Evolutionary conservation across 2,888 invertebrate genomes (phyloP).

Genomic region (Noctua janthina): DNA sequence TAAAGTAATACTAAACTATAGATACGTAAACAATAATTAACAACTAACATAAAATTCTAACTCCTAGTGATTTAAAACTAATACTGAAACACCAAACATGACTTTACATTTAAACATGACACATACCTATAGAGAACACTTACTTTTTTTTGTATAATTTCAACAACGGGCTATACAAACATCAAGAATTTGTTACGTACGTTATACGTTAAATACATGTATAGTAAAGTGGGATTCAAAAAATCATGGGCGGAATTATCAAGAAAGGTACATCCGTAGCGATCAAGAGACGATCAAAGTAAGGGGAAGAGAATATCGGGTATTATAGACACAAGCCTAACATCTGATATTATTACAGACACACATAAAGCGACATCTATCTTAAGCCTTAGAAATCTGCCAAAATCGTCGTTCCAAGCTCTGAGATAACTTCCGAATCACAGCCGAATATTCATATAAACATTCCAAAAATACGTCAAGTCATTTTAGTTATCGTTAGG

Average conservation of each 20-base stretch:
- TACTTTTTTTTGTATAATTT: conserved; percentile 73
- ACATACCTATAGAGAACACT: conserved; percentile 75
- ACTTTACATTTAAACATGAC: conserved; percentile 81
- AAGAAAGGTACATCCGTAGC: conserved; percentile 43
- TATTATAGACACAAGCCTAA: conserved; percentile 26
- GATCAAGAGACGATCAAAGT: conserved; percentile 41
- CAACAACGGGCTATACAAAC: conserved; percentile 85
- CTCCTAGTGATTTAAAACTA: conserved; percentile 87
- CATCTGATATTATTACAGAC: conserved; percentile 23
- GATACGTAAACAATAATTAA: conserved; percentile 87
- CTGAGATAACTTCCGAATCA: conserved; percentile 81
- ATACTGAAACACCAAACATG: conserved; percentile 84
- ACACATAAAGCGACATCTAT: conserved; percentile 8
- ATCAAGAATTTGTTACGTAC: conserved; percentile 76
- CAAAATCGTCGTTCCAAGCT: conserved; percentile 57
- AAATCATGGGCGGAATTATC: conserved; percentile 70
- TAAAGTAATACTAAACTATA: conserved; percentile 81
- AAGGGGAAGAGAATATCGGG: conserved; percentile 4
- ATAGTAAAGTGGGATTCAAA: conserved; percentile 69
- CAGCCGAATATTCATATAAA: conserved; percentile 82
- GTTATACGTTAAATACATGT: conserved; percentile 48
- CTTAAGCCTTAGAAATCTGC: conserved; percentile 37
- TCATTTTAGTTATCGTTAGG: conserved; percentile 43
- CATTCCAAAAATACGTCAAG: conserved; percentile 77
- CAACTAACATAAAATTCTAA: conserved; percentile 88